Conservation (phyloP, 2,797 vertebrate genomes). For the Liparis tanakae region DNA sequence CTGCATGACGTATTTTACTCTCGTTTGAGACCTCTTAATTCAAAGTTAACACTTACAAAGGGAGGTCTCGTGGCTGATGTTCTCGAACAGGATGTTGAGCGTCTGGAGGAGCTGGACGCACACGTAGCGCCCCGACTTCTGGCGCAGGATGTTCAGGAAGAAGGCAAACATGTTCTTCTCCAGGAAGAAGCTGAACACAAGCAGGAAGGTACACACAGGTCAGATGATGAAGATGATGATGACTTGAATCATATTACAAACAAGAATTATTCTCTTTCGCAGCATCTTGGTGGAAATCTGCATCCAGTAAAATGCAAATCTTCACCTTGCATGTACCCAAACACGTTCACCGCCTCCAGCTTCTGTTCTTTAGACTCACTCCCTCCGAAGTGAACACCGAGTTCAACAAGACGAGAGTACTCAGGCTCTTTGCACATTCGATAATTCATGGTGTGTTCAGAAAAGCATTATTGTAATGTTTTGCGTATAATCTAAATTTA, state of each 20-base stretch:
- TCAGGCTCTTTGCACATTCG: neutral
- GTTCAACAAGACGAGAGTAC: neutral
- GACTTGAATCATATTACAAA: neutral
- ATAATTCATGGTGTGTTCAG: neutral
- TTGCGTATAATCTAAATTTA: neutral
- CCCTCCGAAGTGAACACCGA: neutral
- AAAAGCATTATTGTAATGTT: neutral
- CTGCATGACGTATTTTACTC: neutral
- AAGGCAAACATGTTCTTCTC: slow-evolving; percentile 99
- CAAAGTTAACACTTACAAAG: slow-evolving; percentile 91
- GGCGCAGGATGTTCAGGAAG: slow-evolving; percentile 97
- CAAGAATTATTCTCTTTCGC: neutral
- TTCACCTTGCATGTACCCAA: neutral
- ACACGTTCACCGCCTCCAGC: neutral
- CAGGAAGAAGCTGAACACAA: slow-evolving; percentile 91
- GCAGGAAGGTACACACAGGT: neutral
- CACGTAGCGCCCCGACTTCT: slow-evolving; percentile 98
- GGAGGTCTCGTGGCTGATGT: slow-evolving; percentile 98
- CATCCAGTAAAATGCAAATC: neutral
- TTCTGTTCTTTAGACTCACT: neutral
- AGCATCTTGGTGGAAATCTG: no score
- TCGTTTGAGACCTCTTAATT: neutral
- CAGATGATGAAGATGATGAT: neutral
- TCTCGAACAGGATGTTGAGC: slow-evolving; percentile 98
- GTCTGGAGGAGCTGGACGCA: slow-evolving; percentile 98